A percentile compares a stretch with the other conserved stretches of the same genome.
Conservation (phyloP, 2,797 vertebrate genomes). For the Cyclura pinguis region DNA sequence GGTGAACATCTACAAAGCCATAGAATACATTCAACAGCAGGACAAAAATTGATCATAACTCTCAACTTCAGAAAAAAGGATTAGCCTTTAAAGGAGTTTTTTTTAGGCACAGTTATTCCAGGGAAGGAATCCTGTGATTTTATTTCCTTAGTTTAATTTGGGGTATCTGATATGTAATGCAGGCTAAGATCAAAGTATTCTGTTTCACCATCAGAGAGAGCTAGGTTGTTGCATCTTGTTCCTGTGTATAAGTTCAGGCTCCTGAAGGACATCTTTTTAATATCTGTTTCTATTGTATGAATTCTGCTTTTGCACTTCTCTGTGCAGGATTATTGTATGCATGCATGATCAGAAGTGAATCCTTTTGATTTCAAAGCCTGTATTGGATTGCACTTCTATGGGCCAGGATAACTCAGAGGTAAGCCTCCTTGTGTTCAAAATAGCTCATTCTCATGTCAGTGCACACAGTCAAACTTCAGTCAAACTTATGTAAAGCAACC, state of each 20-base stretch:
- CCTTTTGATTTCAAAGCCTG: neutral
- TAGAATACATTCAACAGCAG: constrained; percentile 11
- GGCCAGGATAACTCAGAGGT: neutral
- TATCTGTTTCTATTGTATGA: neutral
- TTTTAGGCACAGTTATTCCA: neutral
- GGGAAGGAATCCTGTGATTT: constrained; percentile 2
- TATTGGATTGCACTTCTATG: neutral
- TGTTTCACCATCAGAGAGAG: neutral
- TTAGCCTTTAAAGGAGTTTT: constrained; percentile 8
- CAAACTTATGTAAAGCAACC: neutral
- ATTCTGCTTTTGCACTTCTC: neutral
- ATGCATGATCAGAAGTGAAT: neutral
- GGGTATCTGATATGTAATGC: neutral
- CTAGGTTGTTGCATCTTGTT: neutral
- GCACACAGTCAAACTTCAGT: neutral
- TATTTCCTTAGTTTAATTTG: neutral
- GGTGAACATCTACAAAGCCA: constrained; percentile 3
- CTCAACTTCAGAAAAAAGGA: neutral
- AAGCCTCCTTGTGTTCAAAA: neutral
- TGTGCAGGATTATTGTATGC: neutral
- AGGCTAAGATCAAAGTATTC: constrained; percentile 9
- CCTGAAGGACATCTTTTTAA: neutral
- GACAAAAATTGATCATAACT: constrained; percentile 23
- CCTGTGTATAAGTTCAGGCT: neutral
- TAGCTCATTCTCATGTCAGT: neutral